Evolutionary conservation across 2,888 invertebrate species (phyloP).

Genomic region (Trissolcus japonicus): DNA sequence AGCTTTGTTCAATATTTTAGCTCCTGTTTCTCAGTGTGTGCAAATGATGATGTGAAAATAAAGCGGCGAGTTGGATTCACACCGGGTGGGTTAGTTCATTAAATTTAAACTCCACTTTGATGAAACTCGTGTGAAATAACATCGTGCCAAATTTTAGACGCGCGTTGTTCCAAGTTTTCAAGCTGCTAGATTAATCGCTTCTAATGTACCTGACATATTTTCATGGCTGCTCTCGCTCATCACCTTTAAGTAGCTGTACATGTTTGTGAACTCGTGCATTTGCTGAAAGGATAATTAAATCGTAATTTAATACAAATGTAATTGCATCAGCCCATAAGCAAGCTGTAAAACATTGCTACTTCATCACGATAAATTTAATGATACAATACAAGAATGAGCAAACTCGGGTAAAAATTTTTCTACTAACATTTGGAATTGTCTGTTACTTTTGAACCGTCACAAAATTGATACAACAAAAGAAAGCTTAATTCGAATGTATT

Average conservation of each 20-base stretch:
- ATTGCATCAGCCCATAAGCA: conserved; percentile 10
- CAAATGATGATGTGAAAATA: too few relatives aligned
- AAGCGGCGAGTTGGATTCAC: too few relatives aligned
- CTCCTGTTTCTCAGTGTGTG: too few relatives aligned
- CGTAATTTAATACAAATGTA: conserved; percentile 15
- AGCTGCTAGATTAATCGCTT: not conserved
- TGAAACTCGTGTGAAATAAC: too few relatives aligned
- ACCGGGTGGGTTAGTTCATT: too few relatives aligned
- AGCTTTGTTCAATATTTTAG: too few relatives aligned
- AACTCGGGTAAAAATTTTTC: not conserved
- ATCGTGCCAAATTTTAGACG: too few relatives aligned
- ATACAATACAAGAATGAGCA: not conserved
- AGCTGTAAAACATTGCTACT: conserved; percentile 1
- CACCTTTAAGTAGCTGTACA: conserved; percentile 90
- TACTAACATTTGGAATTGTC: not conserved
- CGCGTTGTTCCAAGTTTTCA: too few relatives aligned
- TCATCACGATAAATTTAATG: conserved; percentile 5
- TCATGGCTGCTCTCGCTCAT: conserved; percentile 79
- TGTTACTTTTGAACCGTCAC: too few relatives aligned
- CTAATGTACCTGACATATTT: conserved; percentile 57
- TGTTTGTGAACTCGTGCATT: conserved; percentile 91
- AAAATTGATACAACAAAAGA: too few relatives aligned
- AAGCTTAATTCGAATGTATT: too few relatives aligned
- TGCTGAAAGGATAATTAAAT: conserved; percentile 78
- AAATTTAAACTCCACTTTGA: too few relatives aligned